Percentiles rank a stretch among this genome's conserved stretches.
Conservation (phyloP, 2,113 vertebrate genomes). For the Beaufortia kweichowensis region DNA sequence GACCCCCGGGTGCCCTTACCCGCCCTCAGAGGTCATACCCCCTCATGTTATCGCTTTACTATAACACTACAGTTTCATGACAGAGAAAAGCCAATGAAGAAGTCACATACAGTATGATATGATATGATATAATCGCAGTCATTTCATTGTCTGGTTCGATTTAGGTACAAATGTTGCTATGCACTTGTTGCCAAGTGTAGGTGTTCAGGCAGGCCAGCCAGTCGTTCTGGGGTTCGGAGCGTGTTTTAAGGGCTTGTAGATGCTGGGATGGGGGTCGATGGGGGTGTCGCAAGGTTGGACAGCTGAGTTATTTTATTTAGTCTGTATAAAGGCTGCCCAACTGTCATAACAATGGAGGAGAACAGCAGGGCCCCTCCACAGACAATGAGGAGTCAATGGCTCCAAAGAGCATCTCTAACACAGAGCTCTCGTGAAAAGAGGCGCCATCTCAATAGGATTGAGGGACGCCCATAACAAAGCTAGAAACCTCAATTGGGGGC, state of each 20-base stretch:
- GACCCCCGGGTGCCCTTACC: slow-evolving; percentile 47
- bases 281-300: slow-evolving; percentile 68
- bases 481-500: slow-evolving; percentile 51
- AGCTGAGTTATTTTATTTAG: slow-evolving; percentile 80
- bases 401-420: slow-evolving; percentile 54
- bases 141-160: too few relatives aligned
- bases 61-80: background rate
- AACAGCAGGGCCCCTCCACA: slow-evolving; percentile 64
- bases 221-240: background rate
- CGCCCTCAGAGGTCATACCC: slow-evolving; percentile 21
- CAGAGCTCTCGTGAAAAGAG: slow-evolving; percentile 50
- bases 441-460: slow-evolving; percentile 45
- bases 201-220: background rate
- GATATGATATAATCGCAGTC: too few relatives aligned
- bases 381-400: slow-evolving; percentile 69
- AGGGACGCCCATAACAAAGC: slow-evolving; percentile 68
- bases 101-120: too few relatives aligned
- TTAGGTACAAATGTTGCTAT: background rate
- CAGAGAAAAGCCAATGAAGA: too few relatives aligned
- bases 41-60: slow-evolving; percentile 22
- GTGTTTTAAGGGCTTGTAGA: slow-evolving; percentile 30
- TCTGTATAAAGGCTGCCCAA: slow-evolving; percentile 77
- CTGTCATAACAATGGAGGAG: slow-evolving; percentile 79
- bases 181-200: background rate
- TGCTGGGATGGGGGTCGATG: slow-evolving; percentile 47